Evolutionary conservation across 2,888 invertebrate species (phyloP), one percentile per base, ranked within the genome.

Genomic region (Branchipolynoe longqiensis): DNA sequence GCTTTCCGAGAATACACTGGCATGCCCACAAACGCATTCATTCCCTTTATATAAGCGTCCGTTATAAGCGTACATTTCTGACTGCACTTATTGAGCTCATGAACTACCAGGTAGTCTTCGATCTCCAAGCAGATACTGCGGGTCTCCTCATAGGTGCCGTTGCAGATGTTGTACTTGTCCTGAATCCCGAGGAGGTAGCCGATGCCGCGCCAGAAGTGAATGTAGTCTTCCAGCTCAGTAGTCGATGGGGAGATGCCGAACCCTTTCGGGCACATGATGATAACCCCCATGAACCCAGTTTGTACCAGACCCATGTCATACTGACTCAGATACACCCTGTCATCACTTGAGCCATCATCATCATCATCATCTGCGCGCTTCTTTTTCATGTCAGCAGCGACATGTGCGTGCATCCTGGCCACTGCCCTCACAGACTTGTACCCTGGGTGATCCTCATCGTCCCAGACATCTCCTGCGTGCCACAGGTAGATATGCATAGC

Each of bases 301-400:
- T 97, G 97, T 0, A 98, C 97, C 14, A 98, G 92, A 0, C 96
- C 96, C 95, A 98, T 95, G 92, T 98, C 97, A 88, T 96, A 95
- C 92, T 98, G 98, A 0, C 96, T 96, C 54, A 97, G 31, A 62
- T 62, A 28, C 1, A 31, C 12, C 14, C 31, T 28, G n/a, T 58
- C 58, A n/a, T n/a, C n/a, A n/a, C n/a, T n/a, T n/a, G n/a, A n/a
- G n/a, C n/a, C n/a, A n/a, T n/a, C n/a, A n/a, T 48, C 48, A 12
- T 12, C 48, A 48, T 12, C 48, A 8, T 48, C 48, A 48, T 18
- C 48, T 8, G 6, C 22, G 78, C 28, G 2, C 38, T 85, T 83
- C 0, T 83, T 56, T 0, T 85, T 85, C 89, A 94, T 89, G 18
- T 94, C 92, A 12, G 91, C 91, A 41, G 95, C 94, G 87, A 94